phyloP scores from a whole-genome alignment of 37 sponge, comb jelly and placozoan species.

The Dysidea cf. avara region DNA sequence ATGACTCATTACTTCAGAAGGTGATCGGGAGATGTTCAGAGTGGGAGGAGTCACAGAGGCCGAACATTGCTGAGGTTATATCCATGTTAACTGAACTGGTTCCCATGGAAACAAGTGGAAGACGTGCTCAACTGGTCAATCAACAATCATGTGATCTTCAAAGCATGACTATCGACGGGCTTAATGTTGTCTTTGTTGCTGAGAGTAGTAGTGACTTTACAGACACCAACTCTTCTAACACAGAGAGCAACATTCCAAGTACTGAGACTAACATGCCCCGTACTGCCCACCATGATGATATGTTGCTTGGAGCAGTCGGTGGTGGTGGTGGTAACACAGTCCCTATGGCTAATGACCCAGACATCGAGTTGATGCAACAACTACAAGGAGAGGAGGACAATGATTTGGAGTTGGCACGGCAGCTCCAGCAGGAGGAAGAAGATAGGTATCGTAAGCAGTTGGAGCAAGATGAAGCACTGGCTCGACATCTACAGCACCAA shows the following conservation, averaged over 20 bases:
- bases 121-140: background rate
- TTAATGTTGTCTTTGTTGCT: conserved; percentile 26
- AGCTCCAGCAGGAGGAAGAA: conserved; percentile 32
- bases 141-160: background rate
- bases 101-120: background rate
- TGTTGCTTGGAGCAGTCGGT: background rate
- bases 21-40: conserved; percentile 30
- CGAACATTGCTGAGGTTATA: conserved; percentile 29
- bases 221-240: conserved; percentile 11
- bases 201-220: background rate
- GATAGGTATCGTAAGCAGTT: background rate
- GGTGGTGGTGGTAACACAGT: no score
- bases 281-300: background rate
- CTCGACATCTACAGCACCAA: conserved; percentile 9
- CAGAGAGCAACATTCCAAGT: background rate
- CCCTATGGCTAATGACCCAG: background rate
- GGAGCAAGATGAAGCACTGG: conserved; percentile 11
- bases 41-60: conserved; percentile 48
- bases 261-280: background rate
- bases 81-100: conserved; percentile 9
- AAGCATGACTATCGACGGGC: background rate
- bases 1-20: background rate
- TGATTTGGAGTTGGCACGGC: conserved; percentile 26
- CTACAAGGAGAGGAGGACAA: background rate
- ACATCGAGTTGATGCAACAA: background rate